Base-by-base conservation (phyloP, 2,888 invertebrate species). In the Conchocele bisecta region DNA sequence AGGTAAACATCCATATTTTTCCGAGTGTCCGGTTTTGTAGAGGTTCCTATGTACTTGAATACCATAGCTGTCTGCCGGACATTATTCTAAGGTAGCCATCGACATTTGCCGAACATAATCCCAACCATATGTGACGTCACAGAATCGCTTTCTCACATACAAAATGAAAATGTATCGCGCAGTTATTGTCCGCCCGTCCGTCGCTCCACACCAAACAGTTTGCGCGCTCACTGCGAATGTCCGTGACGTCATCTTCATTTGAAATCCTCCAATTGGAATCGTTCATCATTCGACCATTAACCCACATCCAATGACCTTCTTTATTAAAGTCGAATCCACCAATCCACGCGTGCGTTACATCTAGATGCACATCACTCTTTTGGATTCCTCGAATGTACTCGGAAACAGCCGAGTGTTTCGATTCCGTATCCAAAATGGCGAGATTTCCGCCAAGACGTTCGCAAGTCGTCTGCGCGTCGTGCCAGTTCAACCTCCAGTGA, bases 401-500 rank as follows among this genome's bases (percentile, higher is more conserved):
- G 5, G 48, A 20, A 28, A 65, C 29, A 35, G 48, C 37, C 5
- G 22, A 22, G 28, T 48, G 17, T 31, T 68, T 42, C 28, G 54
- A 20, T 17, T 29, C 56, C 5, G 54, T 39, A 24, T 61, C 61
- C 5, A 68, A 2, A 2, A 68, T 42, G n/a, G 68, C 61, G 20
- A 68, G 60, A 29, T 61, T 50, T 9, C 68, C 56, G 6, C 57
- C 68, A 6, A 61, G 22, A 0, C 68, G 68, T 39, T 68, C 68
- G 22, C 68, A 68, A 1, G 50, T 53, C 33, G 46, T 56, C n/a
- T 68, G 41, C 13, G 60, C 53, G 4, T 54, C 7, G 20, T 26
- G 56, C 68, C 68, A 68, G 33, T 56, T 37, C 9, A 56, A 26
- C 39, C 50, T 61, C 56, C 41, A 44, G 42, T 68, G 37, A n/a